Percentiles rank a stretch among this genome's conserved stretches.
Conservation (phyloP, 2,113 vertebrate genomes). For the Natator depressus region DNA sequence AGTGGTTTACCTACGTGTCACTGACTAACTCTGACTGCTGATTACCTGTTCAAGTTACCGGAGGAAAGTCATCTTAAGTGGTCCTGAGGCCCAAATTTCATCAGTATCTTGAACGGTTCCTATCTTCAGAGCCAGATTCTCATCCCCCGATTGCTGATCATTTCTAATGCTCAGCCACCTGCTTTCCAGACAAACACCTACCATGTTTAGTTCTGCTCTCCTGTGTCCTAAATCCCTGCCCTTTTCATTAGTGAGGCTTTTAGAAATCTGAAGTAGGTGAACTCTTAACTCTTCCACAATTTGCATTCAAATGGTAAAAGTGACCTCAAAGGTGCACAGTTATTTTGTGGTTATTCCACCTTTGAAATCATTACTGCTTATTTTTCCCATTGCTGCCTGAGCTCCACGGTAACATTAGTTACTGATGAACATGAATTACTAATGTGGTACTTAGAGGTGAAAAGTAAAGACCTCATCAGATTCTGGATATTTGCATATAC, state of each 20-base stretch:
- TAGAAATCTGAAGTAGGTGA: slow-evolving; percentile 39
- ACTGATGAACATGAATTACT: slow-evolving; percentile 72
- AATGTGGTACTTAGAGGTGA: slow-evolving; percentile 71
- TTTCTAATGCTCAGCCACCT: background rate
- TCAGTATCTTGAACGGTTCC: background rate
- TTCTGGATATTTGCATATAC: slow-evolving; percentile 71
- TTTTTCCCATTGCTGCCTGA: slow-evolving; percentile 65
- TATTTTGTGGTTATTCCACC: slow-evolving; percentile 60
- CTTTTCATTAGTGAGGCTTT: slow-evolving; percentile 34
- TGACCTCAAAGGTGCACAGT: slow-evolving; percentile 67
- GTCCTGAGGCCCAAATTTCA: background rate
- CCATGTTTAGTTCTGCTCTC: background rate
- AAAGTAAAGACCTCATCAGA: slow-evolving; percentile 77
- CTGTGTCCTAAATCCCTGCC: slow-evolving; percentile 31
- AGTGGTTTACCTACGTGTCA: background rate
- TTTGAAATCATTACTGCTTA: slow-evolving; percentile 71
- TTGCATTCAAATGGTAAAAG: slow-evolving; percentile 54
- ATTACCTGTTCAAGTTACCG: background rate
- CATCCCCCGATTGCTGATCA: background rate
- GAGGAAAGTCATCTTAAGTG: background rate
- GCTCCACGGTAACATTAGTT: slow-evolving; percentile 31
- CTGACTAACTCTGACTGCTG: background rate
- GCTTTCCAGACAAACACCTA: too few relatives aligned
- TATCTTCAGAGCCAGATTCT: background rate
- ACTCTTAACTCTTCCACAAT: slow-evolving; percentile 37